Conservation (phyloP, 2,888 invertebrate genomes). For the Sialis fuliginosa region DNA sequence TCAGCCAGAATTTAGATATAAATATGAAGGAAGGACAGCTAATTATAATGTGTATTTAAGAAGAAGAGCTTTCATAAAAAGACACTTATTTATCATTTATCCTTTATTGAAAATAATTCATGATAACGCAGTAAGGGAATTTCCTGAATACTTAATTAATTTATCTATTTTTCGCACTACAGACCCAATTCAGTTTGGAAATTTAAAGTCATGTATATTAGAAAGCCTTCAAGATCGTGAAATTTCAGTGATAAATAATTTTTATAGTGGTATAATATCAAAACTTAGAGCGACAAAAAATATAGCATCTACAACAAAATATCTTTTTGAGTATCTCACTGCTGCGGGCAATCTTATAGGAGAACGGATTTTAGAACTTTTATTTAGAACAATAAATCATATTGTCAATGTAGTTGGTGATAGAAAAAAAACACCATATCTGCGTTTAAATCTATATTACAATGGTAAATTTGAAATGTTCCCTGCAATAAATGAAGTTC, state of each 20-base stretch:
- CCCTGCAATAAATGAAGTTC: constrained; percentile 40
- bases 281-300: background rate
- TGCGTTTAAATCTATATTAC: constrained; percentile 38
- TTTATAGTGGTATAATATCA: constrained; percentile 26
- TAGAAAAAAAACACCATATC: constrained; percentile 36
- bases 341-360: constrained; percentile 27
- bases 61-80: constrained; percentile 34
- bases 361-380: constrained; percentile 44
- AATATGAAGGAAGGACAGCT: constrained; percentile 42
- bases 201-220: constrained; percentile 22
- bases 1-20: constrained; percentile 33
- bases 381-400: constrained; percentile 46
- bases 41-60: constrained; percentile 37
- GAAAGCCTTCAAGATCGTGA: constrained; percentile 29
- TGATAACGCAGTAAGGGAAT: constrained; percentile 28
- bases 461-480: constrained; percentile 34
- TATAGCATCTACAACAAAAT: constrained; percentile 2
- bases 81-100: constrained; percentile 39
- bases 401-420: constrained; percentile 36
- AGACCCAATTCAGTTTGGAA: constrained; percentile 25
- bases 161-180: constrained; percentile 28
- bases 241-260: constrained; percentile 27
- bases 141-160: constrained; percentile 36
- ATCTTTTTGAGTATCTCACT: constrained; percentile 7
- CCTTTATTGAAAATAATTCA: constrained; percentile 43